Evolutionary conservation across 2,113 vertebrate species (phyloP).

Genomic region (Falcunculus frontatus): DNA sequence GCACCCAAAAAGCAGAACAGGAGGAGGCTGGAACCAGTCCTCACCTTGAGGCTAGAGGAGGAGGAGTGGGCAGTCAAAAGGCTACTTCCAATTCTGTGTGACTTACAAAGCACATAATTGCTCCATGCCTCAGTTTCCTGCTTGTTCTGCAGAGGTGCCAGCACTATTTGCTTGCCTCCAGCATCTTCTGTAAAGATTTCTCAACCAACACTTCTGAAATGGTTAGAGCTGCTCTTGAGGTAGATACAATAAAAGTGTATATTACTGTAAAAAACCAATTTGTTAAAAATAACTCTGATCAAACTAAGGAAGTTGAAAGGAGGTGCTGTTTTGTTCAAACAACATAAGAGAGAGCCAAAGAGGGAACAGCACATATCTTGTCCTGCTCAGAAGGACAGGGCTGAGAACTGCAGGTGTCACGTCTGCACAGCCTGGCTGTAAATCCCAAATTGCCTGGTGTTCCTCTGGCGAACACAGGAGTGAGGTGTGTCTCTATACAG

Average conservation of each 20-base stretch:
- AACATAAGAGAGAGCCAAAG: neutral
- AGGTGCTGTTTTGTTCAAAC: neutral
- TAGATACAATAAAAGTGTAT: neutral
- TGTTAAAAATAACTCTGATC: neutral
- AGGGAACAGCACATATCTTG: neutral
- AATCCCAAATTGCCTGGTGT: neutral
- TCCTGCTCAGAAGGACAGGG: neutral
- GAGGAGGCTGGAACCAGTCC: neutral
- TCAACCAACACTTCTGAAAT: neutral
- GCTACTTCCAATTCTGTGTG: neutral
- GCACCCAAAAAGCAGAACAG: neutral
- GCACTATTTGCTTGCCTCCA: neutral
- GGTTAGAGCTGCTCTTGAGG: neutral
- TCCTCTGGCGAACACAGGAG: neutral
- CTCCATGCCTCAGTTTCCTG: neutral
- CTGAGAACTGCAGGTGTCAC: neutral
- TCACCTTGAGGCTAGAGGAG: neutral
- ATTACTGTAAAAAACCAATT: neutral
- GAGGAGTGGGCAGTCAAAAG: neutral
- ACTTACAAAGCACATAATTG: neutral
- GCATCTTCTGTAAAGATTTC: neutral
- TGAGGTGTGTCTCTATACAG: neutral
- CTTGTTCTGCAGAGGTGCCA: neutral
- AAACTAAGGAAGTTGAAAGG: neutral
- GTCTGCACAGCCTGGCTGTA: fast-evolving